These are phyloP conservation scores for Sialis fuliginosa DNA, from an alignment of 2,888 invertebrate genomes.

Conservation along the genomic window DNA sequence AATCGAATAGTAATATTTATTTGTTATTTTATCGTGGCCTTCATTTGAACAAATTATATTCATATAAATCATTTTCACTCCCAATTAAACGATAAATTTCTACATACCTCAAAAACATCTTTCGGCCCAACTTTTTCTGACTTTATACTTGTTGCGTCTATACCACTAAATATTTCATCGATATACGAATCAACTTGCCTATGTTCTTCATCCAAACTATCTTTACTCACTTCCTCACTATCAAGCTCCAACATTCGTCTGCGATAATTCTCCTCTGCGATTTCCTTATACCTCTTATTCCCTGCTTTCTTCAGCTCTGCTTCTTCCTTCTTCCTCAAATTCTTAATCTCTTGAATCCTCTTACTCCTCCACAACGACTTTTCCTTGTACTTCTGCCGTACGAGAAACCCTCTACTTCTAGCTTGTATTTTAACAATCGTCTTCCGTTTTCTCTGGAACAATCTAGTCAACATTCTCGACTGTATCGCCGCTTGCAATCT, in stretches of 20 bases:
- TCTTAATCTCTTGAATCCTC: slow-evolving; percentile 28
- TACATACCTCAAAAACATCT: neutral
- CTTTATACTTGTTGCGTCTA: neutral
- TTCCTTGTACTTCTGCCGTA: slow-evolving; percentile 32
- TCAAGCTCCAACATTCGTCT: slow-evolving; percentile 47
- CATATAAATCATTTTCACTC: too few relatives aligned
- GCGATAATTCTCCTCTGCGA: slow-evolving; percentile 52
- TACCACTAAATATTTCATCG: slow-evolving; percentile 14
- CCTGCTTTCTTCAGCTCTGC: slow-evolving; percentile 40
- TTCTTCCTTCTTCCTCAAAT: slow-evolving; percentile 39
- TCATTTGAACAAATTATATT: too few relatives aligned
- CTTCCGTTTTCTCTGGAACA: slow-evolving; percentile 50
- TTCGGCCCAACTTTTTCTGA: neutral
- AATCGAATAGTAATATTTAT: too few relatives aligned
- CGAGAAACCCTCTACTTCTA: slow-evolving; percentile 54
- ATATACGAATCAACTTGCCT: slow-evolving; percentile 18
- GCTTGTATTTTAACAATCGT: slow-evolving; percentile 60
- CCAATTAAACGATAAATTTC: neutral
- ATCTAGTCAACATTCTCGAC: slow-evolving; percentile 52
- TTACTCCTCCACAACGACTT: slow-evolving; percentile 20
- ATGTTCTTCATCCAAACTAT: slow-evolving; percentile 28
- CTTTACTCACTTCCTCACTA: slow-evolving; percentile 33
- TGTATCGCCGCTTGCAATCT: slow-evolving; percentile 70
- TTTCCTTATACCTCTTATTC: slow-evolving; percentile 40
- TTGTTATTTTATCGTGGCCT: too few relatives aligned